Percentiles rank a stretch among this genome's conserved stretches.
Conservation (phyloP, 2,797 vertebrate species). For the Myoxocephalus aenaeus region DNA sequence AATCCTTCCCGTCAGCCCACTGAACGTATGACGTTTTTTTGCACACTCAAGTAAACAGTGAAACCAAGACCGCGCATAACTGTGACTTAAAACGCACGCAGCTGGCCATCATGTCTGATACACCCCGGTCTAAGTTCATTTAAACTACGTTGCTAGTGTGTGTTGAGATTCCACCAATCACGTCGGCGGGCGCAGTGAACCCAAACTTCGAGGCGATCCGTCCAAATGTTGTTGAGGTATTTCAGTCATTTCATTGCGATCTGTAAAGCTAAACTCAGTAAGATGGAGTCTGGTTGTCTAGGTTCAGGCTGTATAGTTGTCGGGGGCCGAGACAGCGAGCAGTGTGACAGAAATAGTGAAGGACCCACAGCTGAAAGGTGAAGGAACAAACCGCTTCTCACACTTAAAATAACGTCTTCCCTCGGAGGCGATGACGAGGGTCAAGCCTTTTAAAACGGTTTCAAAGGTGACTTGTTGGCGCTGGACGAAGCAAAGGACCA, state of each 20-base stretch:
- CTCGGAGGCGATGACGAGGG: constrained; percentile 4
- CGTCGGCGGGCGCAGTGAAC: no score
- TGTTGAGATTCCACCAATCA: no score
- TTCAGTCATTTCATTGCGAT: no score
- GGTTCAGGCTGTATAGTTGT: not conserved
- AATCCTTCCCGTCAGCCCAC: not conserved
- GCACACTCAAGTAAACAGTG: not conserved
- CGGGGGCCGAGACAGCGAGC: not conserved
- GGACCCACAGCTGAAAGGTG: constrained; percentile 24
- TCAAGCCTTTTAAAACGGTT: not conserved
- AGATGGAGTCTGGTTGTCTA: not conserved
- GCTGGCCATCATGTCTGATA: not conserved
- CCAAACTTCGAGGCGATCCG: no score
- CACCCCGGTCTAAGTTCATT: not conserved
- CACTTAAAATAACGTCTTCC: not conserved
- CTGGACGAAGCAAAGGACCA: not conserved
- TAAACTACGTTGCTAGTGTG: no score
- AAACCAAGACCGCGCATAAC: not conserved
- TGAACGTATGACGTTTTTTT: not conserved
- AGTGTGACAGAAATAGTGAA: constrained; percentile 14
- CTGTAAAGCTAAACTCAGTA: not conserved
- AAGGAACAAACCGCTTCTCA: not conserved
- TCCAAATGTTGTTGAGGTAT: no score
- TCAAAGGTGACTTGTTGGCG: constrained; percentile 23
- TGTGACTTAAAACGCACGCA: not conserved